These are phyloP conservation scores for Nemotelus pantherinus DNA, from an alignment of 2,888 invertebrate genomes.

Conservation along the genomic window DNA sequence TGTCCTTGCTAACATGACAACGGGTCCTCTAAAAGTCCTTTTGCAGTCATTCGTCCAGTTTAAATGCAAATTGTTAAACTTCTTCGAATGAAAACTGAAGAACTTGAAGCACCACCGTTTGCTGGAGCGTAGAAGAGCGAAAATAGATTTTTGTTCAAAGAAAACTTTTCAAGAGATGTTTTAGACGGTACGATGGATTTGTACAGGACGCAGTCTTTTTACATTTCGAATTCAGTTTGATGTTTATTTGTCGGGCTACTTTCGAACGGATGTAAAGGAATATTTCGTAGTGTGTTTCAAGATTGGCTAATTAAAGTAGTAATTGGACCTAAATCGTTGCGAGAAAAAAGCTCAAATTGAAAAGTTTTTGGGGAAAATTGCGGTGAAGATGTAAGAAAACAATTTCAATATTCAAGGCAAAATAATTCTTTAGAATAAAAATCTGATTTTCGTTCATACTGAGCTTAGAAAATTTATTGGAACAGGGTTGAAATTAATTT, in stretches of 20 bases:
- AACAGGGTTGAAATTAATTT: too few relatives aligned
- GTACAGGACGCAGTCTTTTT: constrained; percentile 21
- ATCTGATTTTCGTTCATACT: too few relatives aligned
- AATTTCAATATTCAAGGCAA: too few relatives aligned
- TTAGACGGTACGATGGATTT: background rate
- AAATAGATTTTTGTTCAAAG: background rate
- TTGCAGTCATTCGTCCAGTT: constrained; percentile 1
- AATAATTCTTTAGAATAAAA: too few relatives aligned
- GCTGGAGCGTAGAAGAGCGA: too few relatives aligned
- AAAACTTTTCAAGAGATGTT: constrained; percentile 15
- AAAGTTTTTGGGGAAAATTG: too few relatives aligned
- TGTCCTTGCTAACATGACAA: constrained; percentile 3
- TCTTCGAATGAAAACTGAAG: background rate
- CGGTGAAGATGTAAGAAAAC: too few relatives aligned
- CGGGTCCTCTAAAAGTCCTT: constrained; percentile 22
- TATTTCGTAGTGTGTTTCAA: constrained; percentile 18
- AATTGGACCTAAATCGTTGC: background rate
- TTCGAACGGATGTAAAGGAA: constrained; percentile 17
- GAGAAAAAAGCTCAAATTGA: too few relatives aligned
- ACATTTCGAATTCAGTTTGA: constrained; percentile 37
- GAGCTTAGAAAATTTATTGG: too few relatives aligned
- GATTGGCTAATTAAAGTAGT: constrained; percentile 22
- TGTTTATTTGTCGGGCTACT: background rate
- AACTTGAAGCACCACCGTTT: too few relatives aligned
- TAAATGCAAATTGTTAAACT: constrained; percentile 36